These are phyloP conservation scores for Agonum fuliginosum DNA, from an alignment of 2,888 invertebrate species.

Conservation along the genomic window DNA sequence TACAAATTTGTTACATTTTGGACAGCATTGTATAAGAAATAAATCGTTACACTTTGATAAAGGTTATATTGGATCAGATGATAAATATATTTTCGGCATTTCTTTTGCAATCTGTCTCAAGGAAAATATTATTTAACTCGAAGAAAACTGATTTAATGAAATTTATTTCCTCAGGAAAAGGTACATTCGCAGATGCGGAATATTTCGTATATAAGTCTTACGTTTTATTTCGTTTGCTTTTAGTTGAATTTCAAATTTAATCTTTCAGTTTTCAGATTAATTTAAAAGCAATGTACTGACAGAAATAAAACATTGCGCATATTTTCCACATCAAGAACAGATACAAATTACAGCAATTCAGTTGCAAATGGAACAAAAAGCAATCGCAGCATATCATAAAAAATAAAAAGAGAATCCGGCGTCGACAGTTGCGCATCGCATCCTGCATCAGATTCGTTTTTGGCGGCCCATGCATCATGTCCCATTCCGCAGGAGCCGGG, in stretches of 20 bases:
- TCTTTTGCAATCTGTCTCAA: background rate
- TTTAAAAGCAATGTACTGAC: background rate
- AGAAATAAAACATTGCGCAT: background rate
- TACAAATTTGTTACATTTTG: conserved; percentile 28
- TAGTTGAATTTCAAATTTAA: no score
- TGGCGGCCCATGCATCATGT: conserved; percentile 7
- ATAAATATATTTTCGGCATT: background rate
- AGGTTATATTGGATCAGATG: background rate
- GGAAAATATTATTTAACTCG: no score
- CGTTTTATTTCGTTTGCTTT: no score
- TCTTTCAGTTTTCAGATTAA: no score
- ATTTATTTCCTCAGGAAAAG: no score
- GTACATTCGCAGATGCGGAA: no score
- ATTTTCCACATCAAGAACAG: background rate
- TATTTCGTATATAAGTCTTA: no score
- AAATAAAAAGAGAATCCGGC: background rate
- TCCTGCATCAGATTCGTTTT: conserved; percentile 13
- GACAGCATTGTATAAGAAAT: conserved; percentile 18
- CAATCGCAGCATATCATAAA: conserved; percentile 18
- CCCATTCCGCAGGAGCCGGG: background rate
- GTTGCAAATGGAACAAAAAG: conserved; percentile 11
- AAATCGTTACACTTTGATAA: conserved; percentile 19
- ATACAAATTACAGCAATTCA: conserved; percentile 13
- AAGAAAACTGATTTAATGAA: no score
- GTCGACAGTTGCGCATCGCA: conserved; percentile 9